Base-by-base conservation (phyloP, 2,113 vertebrate genomes). In the Gorsachius goisagi region DNA sequence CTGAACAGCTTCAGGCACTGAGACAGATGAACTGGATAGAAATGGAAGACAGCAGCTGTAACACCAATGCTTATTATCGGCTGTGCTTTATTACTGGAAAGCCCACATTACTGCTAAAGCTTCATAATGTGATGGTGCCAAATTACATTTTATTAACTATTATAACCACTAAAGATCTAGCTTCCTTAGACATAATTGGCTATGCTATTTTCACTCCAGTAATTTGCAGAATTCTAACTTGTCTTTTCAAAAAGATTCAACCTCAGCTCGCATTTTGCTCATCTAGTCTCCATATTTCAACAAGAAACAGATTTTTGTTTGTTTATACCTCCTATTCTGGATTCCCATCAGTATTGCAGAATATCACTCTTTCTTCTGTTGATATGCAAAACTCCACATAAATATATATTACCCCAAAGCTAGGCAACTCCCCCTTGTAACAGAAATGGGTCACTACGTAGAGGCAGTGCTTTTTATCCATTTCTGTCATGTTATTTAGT, bases 31-130 rank as follows among this genome's bases (percentile, higher is more conserved):
- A 97, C 89, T 93, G 90, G 76, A 91, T 80, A 85, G 93, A 93
- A 97, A 96, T 95, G 89, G 94, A 96, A 94, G 94, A 93, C 53
- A 96, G 89, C 91, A 97, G 89, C 95, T 97, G 79, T 92, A 97
- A 94, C 80, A 94, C 89, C 85, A 94, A 69, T 85, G 90, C 83
- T 95, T 92, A 88, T 95, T 93, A 97, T 86, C 62, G 0, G 55
- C 94, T 88, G 64, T 80, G 80, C 92, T 97, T 97, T 93, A 95
- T 97, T 93, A 96, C 27, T 76, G 89, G 82, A 91, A 97, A 97
- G 71, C 75, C 56, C 75, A 28, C 50, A 95, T 89, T 89, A 90
- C 52, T 68, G 53, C 26, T 71, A 90, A 85, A 82, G 53, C 64
- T 85, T 91, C 67, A 49, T 50, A 89, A 95, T 44, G 37, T 39